Evolutionary conservation across 2,888 invertebrate genomes (phyloP).

Genomic region (Epistrophe grossulariae): DNA sequence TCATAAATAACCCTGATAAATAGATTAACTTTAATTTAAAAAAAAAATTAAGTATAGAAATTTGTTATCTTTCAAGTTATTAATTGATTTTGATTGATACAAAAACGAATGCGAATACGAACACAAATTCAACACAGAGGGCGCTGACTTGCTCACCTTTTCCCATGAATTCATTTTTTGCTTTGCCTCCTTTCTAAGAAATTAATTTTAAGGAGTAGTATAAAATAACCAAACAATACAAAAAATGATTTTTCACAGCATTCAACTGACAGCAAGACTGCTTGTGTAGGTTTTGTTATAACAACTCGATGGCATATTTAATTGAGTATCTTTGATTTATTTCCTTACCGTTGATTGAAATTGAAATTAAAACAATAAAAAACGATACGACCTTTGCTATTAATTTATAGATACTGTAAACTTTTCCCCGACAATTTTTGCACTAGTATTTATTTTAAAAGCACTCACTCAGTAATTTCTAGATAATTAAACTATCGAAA

Average conservation of each 20-base stretch:
- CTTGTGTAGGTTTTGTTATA: constrained; percentile 25
- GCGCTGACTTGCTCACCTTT: constrained; percentile 42
- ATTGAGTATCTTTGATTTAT: constrained; percentile 25
- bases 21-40: constrained; percentile 6
- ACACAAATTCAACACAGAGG: constrained; percentile 30
- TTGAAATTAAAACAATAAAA: constrained; percentile 15
- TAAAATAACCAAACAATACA: constrained; percentile 1
- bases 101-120: constrained; percentile 2
- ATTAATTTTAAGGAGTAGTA: constrained; percentile 14
- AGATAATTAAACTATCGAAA: constrained; percentile 40
- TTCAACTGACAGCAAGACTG: constrained; percentile 28
- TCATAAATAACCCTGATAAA: not conserved
- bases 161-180: constrained; percentile 33
- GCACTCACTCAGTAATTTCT: constrained; percentile 31
- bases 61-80: constrained; percentile 37
- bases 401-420: constrained; percentile 17
- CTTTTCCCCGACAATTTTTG: not conserved
- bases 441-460: constrained; percentile 3
- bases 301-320: constrained; percentile 32
- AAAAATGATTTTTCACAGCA: constrained; percentile 36
- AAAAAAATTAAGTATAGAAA: not conserved
- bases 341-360: constrained; percentile 30
- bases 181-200: constrained; percentile 20
- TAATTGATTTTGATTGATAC: constrained; percentile 36
- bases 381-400: constrained; percentile 38